These are phyloP conservation scores for Carabus problematicus DNA, from an alignment of 2,888 invertebrate genomes.

Conservation along the genomic window DNA sequence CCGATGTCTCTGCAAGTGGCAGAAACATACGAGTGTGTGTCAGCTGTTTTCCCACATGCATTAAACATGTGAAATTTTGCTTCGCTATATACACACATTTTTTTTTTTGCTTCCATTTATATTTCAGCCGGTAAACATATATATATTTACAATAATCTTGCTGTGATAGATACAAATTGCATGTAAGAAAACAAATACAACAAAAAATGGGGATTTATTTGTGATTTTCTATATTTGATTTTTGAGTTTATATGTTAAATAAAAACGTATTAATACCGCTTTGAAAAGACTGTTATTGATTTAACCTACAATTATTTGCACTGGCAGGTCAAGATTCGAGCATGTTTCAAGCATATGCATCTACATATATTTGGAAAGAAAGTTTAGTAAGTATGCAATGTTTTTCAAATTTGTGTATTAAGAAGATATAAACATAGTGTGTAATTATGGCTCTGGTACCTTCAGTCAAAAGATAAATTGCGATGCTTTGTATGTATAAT, in stretches of 20 bases:
- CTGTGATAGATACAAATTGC: constrained; percentile 35
- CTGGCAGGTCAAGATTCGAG: background rate
- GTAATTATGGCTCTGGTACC: too few relatives aligned
- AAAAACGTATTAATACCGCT: too few relatives aligned
- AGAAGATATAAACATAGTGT: too few relatives aligned
- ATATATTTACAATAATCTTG: constrained; percentile 40
- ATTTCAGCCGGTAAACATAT: background rate
- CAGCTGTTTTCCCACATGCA: background rate
- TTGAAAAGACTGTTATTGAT: background rate
- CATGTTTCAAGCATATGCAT: too few relatives aligned
- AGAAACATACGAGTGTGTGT: background rate
- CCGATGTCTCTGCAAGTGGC: background rate
- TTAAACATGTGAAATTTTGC: constrained; percentile 3
- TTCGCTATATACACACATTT: constrained; percentile 28
- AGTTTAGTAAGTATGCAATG: too few relatives aligned
- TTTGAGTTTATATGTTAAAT: background rate
- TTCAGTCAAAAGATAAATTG: too few relatives aligned
- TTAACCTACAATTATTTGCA: background rate
- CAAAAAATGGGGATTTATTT: constrained; percentile 37
- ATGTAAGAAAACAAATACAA: constrained; percentile 32
- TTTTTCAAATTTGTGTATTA: too few relatives aligned
- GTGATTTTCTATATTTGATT: constrained; percentile 5
- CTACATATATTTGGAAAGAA: too few relatives aligned
- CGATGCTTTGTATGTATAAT: too few relatives aligned
- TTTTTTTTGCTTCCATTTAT: constrained; percentile 15